A percentile compares a stretch with the other conserved stretches of the same genome.
These are phyloP conservation scores for Iselma pallidipennis DNA, from an alignment of 2,888 invertebrate species.

Conservation along the genomic window DNA sequence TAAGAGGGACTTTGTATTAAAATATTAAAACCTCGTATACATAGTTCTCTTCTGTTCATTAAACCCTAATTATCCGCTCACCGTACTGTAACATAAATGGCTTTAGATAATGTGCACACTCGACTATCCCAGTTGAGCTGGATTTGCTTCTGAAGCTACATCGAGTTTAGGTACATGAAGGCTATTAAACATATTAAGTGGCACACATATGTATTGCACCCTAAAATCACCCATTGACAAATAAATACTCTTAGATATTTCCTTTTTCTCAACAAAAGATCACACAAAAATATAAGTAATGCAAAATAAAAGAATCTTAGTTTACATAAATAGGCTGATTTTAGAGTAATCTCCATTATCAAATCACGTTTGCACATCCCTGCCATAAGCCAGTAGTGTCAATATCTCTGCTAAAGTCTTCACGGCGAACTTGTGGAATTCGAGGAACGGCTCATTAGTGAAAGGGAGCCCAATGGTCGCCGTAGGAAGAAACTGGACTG, in stretches of 20 bases:
- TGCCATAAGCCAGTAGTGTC: conserved; percentile 48
- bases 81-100: conserved; percentile 26
- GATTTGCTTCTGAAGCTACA: conserved; percentile 15
- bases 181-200: conserved; percentile 1
- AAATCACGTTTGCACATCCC: conserved; percentile 47
- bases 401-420: conserved; percentile 50
- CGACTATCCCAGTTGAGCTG: conserved; percentile 13
- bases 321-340: too few relatives aligned
- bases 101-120: conserved; percentile 22
- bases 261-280: not conserved
- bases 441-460: conserved; percentile 9
- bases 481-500: conserved; percentile 14
- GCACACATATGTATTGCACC: conserved; percentile 16
- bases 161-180: conserved; percentile 18
- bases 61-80: conserved; percentile 24
- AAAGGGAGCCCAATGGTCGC: conserved; percentile 8
- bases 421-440: conserved; percentile 26
- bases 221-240: conserved; percentile 14
- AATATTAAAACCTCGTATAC: conserved; percentile 21
- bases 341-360: not conserved
- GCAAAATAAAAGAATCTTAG: too few relatives aligned
- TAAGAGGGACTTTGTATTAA: conserved; percentile 10
- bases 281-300: conserved; percentile 1
- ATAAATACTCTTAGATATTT: not conserved
- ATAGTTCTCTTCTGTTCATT: conserved; percentile 14